These are phyloP conservation scores for Litocranius walleri DNA, from an alignment of 2,113 vertebrate genomes.

Conservation along the genomic window DNA sequence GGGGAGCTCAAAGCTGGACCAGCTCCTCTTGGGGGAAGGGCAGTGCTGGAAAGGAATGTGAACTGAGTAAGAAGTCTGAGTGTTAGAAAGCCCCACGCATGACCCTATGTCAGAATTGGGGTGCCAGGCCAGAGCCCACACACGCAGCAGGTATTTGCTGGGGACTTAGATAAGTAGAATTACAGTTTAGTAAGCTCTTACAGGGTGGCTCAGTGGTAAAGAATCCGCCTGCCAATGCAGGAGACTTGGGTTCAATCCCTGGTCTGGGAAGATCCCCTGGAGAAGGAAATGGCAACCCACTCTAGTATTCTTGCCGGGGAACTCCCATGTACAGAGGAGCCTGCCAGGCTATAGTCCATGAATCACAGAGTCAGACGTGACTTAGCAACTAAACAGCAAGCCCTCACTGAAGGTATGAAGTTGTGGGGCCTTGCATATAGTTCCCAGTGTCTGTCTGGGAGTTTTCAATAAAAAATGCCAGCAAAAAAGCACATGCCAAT, in stretches of 20 bases:
- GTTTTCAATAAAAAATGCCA: not conserved
- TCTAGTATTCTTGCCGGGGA: not conserved
- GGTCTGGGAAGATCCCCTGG: not conserved
- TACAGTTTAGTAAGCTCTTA: not conserved
- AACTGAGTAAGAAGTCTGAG: not conserved
- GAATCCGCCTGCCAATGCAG: not conserved
- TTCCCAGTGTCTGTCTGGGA: not conserved
- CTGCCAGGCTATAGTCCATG: not conserved
- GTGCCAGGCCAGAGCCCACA: not conserved
- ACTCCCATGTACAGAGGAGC: not conserved
- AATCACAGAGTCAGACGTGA: not conserved
- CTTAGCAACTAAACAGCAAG: not conserved
- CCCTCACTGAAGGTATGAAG: not conserved
- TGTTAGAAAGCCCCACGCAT: rapidly evolving
- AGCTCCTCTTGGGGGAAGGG: not conserved
- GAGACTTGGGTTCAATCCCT: not conserved
- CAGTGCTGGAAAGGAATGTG: not conserved
- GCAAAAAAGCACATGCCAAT: not conserved
- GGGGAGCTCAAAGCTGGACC: not conserved
- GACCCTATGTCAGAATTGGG: not conserved
- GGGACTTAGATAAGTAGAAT: not conserved
- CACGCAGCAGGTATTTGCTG: rapidly evolving
- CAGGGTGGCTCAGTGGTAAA: not conserved
- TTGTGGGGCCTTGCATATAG: not conserved
- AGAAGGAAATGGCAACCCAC: not conserved